Conservation (phyloP, 2,113 vertebrate species). For the Peromyscus leucopus region DNA sequence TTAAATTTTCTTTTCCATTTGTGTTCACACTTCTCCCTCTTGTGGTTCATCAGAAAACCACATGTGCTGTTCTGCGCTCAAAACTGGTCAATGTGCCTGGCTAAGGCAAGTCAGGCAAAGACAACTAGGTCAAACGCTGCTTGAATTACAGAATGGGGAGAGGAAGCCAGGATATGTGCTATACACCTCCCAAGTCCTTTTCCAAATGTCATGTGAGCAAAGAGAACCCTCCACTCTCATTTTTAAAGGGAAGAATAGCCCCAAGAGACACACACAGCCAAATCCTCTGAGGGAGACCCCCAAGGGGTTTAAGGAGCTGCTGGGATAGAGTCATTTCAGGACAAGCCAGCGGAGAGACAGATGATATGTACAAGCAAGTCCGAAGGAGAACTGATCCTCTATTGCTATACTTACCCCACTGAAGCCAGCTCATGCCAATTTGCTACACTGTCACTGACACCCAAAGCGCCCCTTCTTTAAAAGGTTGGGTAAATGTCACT, state of each 20-base stretch:
- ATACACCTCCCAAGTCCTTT: not conserved
- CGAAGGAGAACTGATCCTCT: not conserved
- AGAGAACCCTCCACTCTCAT: not conserved
- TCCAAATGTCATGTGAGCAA: not conserved
- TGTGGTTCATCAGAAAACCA: slow-evolving; percentile 88
- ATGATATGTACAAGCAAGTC: not conserved
- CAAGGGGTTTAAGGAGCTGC: not conserved
- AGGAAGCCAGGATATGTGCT: not conserved
- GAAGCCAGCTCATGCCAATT: not conserved
- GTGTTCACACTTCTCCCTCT: slow-evolving; percentile 89
- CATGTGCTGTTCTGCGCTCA: slow-evolving; percentile 75
- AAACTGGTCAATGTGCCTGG: no score
- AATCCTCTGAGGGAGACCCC: not conserved
- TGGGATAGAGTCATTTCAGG: not conserved
- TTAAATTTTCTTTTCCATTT: slow-evolving; percentile 76
- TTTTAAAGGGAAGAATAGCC: not conserved
- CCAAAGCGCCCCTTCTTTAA: not conserved
- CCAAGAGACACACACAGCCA: not conserved
- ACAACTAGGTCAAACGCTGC: not conserved
- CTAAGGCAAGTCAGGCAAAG: not conserved
- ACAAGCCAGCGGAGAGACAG: not conserved
- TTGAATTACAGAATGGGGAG: not conserved
- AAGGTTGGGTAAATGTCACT: not conserved
- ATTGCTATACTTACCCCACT: not conserved
- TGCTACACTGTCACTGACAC: no score